Evolutionary conservation across 2,113 vertebrate species (phyloP).

Genomic region (Python bivittatus): DNA sequence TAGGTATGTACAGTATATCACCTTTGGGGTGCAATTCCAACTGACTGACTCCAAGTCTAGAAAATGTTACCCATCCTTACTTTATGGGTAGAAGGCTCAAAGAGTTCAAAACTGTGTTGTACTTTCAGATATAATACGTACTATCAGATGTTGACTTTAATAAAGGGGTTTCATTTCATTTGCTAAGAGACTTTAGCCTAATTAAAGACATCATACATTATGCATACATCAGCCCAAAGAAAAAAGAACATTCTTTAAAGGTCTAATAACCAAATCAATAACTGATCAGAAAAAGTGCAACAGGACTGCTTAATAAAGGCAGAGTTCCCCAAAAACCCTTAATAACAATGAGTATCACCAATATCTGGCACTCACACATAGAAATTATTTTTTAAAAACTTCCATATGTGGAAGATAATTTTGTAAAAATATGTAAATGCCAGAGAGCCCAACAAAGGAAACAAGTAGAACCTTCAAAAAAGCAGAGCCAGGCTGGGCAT

Average conservation of each 20-base stretch:
- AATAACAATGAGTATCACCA: not conserved
- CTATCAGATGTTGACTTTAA: not conserved
- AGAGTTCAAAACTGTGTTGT: not conserved
- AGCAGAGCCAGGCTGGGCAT: conserved; percentile 11
- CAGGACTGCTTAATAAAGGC: not conserved
- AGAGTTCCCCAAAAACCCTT: not conserved
- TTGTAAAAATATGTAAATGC: conserved; percentile 1
- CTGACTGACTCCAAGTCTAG: not conserved
- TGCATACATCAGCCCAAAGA: not conserved
- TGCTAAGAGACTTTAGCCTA: not conserved
- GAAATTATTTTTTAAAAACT: not conserved
- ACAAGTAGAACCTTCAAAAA: conserved; percentile 41
- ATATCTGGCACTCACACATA: not conserved
- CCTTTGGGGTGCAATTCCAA: not conserved
- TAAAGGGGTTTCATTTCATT: not conserved
- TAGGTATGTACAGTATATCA: not conserved
- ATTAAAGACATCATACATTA: not conserved
- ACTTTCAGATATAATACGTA: not conserved
- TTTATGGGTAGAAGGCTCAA: not conserved
- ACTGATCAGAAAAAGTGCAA: not conserved
- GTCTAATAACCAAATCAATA: not conserved
- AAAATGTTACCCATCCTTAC: not conserved
- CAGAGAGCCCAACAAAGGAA: conserved; percentile 56
- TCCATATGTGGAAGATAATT: not conserved
- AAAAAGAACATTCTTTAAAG: not conserved